Evolutionary conservation across 2,113 vertebrate species (phyloP), one percentile per base, ranked within the genome.

Genomic region (Saccopteryx leptura): DNA sequence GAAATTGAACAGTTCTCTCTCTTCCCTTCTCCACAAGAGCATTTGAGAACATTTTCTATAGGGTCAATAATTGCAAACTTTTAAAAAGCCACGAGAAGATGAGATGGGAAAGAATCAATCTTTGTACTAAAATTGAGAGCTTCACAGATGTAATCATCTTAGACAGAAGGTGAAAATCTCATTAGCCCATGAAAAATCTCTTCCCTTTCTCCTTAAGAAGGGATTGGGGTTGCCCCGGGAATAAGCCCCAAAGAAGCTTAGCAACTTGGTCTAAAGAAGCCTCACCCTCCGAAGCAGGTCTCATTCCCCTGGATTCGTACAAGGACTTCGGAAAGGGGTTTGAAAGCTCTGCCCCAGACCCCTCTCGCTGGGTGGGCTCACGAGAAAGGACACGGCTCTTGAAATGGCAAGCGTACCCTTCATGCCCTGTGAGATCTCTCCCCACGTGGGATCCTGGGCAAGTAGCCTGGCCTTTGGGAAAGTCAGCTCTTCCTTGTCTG

Each of bases 141-240:
- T 66, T 95, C 88, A 96, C 19, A 58, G 90, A 83, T 72, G 84
- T 88, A 95, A 94, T 86, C 68, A 96, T 68, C 84, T 74, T 84
- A 94, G 85, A 93, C 26, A 28, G 46, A 84, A 89, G 54, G 80
- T 89, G 69, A 75, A 85, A 93, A 89, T 88, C 75, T 68, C 79
- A 88, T 91, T 91, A 87, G 39, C 46, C 28, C 52, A 21, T 91
- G 60, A 80, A 93, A 93, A 87, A 83, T 84, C 85, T 95, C 66
- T 94, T 71, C 50, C 26, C 61, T 81, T 71, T 93, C 50, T 85
- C 8, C 33, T 95, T 72, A 54, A 86, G 60, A 68, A 9, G 60
- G 33, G 46, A 13, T 68, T 92, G 80, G 33, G 58, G 46, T 61
- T 76, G 46, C 60, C 17, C 61, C 72, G 74, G n/a, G 17, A 90